phyloP scores from a whole-genome alignment of 2,113 vertebrate species.

The mouse (Mus musculus) region DNA sequence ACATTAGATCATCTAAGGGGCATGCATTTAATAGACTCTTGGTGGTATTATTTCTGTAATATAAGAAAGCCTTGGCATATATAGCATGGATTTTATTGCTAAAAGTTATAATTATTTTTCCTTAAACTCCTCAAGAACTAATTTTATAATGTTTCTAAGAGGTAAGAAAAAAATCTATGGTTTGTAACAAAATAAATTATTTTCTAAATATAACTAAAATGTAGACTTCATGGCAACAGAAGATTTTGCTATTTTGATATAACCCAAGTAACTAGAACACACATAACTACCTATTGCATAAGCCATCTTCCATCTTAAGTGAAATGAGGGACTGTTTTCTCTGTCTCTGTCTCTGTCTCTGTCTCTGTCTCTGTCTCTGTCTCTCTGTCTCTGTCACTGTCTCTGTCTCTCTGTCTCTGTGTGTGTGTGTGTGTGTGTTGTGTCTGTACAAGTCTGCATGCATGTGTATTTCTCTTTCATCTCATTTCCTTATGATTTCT shows the following conservation, averaged over 20 bases:
- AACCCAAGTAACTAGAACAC: neutral
- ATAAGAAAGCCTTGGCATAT: neutral
- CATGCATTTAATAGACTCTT: slow-evolving; percentile 11
- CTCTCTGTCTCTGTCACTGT: too few relatives aligned
- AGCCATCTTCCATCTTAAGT: neutral
- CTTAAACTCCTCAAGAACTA: neutral
- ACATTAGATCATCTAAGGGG: slow-evolving; percentile 51
- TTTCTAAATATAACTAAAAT: neutral
- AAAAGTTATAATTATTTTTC: slow-evolving; percentile 52
- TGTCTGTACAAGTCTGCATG: neutral
- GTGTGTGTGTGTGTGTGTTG: neutral
- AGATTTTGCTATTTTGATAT: neutral
- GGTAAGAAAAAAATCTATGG: neutral
- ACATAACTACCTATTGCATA: neutral
- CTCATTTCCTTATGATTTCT: neutral
- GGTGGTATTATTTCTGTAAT: slow-evolving; percentile 18
- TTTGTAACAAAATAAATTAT: slow-evolving; percentile 27
- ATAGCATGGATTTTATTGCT: neutral
- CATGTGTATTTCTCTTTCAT: neutral
- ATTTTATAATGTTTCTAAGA: slow-evolving; percentile 41
- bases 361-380: neutral
- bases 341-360: neutral
- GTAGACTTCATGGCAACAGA: neutral
- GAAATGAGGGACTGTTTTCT: neutral
- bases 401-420: neutral